Base-by-base conservation (phyloP, 1,140 invertebrate species). In the Nephotettix cincticeps region DNA sequence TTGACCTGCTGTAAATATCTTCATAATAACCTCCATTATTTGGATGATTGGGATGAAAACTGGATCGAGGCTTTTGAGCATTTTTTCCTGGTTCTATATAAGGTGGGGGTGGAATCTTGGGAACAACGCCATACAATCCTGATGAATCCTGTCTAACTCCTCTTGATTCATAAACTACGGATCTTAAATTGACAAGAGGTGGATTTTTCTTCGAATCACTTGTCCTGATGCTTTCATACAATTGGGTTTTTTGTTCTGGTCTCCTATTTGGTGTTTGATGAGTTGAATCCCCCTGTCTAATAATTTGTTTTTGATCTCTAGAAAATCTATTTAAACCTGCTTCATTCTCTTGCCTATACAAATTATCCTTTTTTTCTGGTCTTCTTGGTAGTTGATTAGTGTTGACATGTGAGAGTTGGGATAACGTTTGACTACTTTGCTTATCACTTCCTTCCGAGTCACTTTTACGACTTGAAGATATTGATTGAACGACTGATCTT, bases 61-160 rank as follows among this genome's bases (percentile, higher is more conserved):
- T 51, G 21, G 47, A 51, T 4, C 4, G 4, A 51, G 47, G 47
- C 21, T 51, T 51, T 51, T 51, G 47, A 3, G 47, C 47, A 51
- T 51, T 51, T 64, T 32, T 29, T 4, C 28, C 30, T n/a, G 61
- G 27, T 32, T 64, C 61, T 2, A 30, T n/a, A 30, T 64, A 64
- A 64, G 61, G 61, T n/a, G 61, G 61, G 1, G 61, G 61, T 30
- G 30, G 30, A 25, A 27, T 29, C 23, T 64, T 64, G n/a, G 61
- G 29, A 30, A 28, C 30, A 30, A 21, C 32, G 1, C 61, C 61
- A 64, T 64, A 64, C 13, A 61, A 6, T 32, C 17, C 30, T 1
- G 61, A 28, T 14, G 61, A 27, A 14, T 64, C 21, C n/a, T 64
- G 61, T n/a, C 28, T 64, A 1, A 28, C 13, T n/a, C 61, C 30